phyloP scores from a whole-genome alignment of 2,113 vertebrate species.

The Noturus placidus region DNA sequence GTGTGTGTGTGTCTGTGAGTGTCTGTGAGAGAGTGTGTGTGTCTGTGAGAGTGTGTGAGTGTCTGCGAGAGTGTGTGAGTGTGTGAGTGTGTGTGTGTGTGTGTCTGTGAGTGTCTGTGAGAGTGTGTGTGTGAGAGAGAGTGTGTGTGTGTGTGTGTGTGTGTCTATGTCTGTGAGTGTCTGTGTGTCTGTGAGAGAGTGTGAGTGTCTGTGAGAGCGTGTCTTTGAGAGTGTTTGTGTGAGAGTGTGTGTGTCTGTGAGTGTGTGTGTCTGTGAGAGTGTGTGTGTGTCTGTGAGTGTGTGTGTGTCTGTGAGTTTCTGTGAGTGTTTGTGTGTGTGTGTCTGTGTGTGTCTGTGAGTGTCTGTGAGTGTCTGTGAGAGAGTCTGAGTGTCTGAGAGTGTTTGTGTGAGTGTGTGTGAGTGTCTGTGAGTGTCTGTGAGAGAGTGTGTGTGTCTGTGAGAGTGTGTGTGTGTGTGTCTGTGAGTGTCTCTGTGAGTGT shows the following conservation, averaged over 20 bases:
- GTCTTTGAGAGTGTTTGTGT: not conserved
- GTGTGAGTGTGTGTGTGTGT: not conserved
- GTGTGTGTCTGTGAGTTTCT: not conserved
- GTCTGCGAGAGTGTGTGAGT: not conserved
- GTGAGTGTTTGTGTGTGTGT: not conserved
- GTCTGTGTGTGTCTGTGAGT: not conserved
- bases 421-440: no score
- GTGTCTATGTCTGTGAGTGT: no score
- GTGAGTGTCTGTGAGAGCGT: no score
- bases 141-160: not conserved
- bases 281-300: fast-evolving
- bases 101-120: not conserved
- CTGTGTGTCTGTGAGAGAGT: no score
- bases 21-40: not conserved
- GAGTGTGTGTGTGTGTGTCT: no score
- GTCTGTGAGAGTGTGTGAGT: not conserved
- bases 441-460: no score
- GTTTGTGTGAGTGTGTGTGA: no score
- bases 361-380: no score
- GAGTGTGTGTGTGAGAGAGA: not conserved
- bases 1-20: conserved; percentile 4
- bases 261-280: not conserved
- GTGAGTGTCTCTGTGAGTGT: no score
- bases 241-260: not conserved
- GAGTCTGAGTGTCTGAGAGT: no score